Evolutionary conservation across 2,888 invertebrate genomes (phyloP), one percentile per base, ranked within the genome.

Genomic region (Drosophila aldrichi): DNA sequence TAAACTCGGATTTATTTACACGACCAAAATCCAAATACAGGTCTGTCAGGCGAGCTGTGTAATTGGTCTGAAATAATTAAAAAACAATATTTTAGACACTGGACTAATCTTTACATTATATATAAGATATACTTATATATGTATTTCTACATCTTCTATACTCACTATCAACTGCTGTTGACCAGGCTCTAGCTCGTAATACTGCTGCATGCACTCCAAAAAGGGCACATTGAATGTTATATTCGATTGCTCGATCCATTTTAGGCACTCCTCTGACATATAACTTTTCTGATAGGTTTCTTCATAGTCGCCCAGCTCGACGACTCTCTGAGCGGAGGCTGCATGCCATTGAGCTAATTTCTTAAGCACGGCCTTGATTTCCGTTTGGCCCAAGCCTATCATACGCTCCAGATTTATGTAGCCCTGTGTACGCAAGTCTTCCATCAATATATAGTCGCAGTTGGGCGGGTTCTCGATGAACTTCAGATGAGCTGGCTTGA

Each of bases 291-390:
- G 64, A 14, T 87, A 74, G 0, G 36, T 14, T 12, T 72, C 60
- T 1, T 77, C 85, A 34, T 85, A 90, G 16, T 77, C 70, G 2
- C 90, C 91, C 29, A 67, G 14, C 8, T 77, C 73, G 2, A 57
- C 60, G 1, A 80, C 85, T 10, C 88, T 71, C 18, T 85, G 79
- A 3, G 88, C 91, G 3, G 92, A 91, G 0, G 83, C 90, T 0
- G 92, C 92, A 80, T 92, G 92, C 73, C 92, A 88, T 52, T 92
- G 81, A 0, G 92, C 91, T 46, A 92, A 38, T 20, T 90, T 84
- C 43, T 78, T 83, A 2, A 92, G 74, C 10, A 80, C 88, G 0
- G 88, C 77, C 49, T 88, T 79, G 8, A 90, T 81, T 64, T 91
- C 90, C 0, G 70, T 76, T 46, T 81, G 76, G 10, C 86, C 80